A percentile compares a stretch with the other conserved stretches of the same genome.
Evolutionary conservation across 2,113 vertebrate genomes (phyloP).

Genomic region (Parus major): DNA sequence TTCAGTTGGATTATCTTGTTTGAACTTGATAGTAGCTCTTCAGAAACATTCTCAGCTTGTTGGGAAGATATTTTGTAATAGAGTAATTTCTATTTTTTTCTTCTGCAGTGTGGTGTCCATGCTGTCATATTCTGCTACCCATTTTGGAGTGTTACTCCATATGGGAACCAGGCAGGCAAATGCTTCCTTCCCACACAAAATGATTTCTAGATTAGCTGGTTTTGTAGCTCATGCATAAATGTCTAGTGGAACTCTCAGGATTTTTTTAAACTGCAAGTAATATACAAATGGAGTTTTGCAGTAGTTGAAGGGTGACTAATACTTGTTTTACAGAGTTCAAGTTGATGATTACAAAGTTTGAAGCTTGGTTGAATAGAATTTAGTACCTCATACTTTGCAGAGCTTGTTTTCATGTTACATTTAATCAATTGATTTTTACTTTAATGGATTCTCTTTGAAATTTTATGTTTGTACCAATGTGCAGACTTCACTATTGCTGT

Average conservation of each 20-base stretch:
- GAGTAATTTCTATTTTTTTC: not conserved
- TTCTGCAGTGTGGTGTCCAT: not conserved
- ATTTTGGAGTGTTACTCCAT: not conserved
- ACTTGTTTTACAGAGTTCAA: conserved; percentile 18
- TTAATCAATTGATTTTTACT: conserved; percentile 41
- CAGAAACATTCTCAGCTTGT: not conserved
- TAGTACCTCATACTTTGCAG: not conserved
- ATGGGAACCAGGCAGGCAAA: not conserved
- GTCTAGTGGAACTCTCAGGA: not conserved
- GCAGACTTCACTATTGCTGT: not conserved
- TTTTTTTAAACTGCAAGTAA: not conserved
- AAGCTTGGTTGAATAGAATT: conserved; percentile 23
- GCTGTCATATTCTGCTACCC: not conserved
- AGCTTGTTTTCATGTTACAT: conserved; percentile 41
- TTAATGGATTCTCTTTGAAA: conserved; percentile 48
- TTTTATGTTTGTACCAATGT: conserved; percentile 3
- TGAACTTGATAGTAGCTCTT: not conserved
- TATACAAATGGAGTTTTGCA: not conserved
- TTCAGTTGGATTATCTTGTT: not conserved
- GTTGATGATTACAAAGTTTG: conserved; percentile 26
- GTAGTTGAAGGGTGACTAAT: conserved; percentile 16
- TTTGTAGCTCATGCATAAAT: not conserved
- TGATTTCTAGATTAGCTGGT: not conserved
- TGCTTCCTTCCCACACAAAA: not conserved
- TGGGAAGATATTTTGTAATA: not conserved